Evolutionary conservation across 2,113 vertebrate species (phyloP), one percentile per base, ranked within the genome.

Genomic region (Ovibos moschatus): DNA sequence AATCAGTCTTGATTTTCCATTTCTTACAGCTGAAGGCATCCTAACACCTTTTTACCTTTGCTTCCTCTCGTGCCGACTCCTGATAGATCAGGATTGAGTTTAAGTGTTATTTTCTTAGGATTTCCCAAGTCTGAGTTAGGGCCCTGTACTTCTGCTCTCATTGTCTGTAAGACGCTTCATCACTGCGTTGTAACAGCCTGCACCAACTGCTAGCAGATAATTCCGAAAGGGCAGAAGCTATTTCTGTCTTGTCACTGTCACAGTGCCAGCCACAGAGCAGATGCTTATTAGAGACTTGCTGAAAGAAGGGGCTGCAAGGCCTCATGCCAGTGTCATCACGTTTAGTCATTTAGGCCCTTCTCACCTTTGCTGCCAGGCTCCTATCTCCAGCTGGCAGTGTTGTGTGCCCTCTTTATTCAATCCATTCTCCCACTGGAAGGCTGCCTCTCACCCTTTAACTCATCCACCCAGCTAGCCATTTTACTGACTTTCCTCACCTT

Each of bases 41-140:
- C 33, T n/a, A 27, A 36, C 2, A 5, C 3, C 2, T 6, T 11
- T 12, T 45, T 3, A 21, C 1, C 9, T 12, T 27, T 1, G 3
- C 6, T 25, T 78, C 57, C 5, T 87, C 19, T 74, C 30, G 7
- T 64, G 28, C 27, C 23, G 11, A 19, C 30, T 83, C 43, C 40
- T 2, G 4, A 11, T 15, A 81, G 15, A 36, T 87, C 5, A 58
- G 17, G 21, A 21, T 25, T 84, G 15, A 27, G 15, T 21, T 88
- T 25, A 57, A 30, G 13, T 81, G 17, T 43, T 33, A 33, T 45
- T 89, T 64, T 47, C 28, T 58, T 53, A 5, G 67, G 7, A 23
- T 57, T 58, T 47, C 30, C 36, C 8, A 11, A 28, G 9, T 45
- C 50, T 92, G 51, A 17, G 50, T 47, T 67, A 30, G 79, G n/a